Conservation (phyloP, 2,888 invertebrate genomes). For the Philereme transversata region DNA sequence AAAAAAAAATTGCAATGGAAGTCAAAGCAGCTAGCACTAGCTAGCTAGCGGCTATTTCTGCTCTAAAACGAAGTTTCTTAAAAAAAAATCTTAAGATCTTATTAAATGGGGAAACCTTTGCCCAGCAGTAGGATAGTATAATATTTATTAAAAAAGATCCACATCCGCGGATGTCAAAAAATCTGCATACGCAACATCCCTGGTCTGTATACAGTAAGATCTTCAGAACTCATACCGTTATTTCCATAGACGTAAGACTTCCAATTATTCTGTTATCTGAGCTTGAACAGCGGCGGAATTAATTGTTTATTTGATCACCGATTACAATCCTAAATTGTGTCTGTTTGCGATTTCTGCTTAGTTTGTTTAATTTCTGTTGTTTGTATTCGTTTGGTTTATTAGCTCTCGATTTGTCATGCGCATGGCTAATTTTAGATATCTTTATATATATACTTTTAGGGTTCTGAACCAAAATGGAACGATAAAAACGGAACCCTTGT, state of each 20-base stretch:
- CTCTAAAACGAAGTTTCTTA: too few relatives aligned
- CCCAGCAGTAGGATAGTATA: too few relatives aligned
- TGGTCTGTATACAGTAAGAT: not conserved
- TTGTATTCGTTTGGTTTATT: conserved; percentile 18
- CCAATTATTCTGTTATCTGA: conserved; percentile 36
- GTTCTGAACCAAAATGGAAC: too few relatives aligned
- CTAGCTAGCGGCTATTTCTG: too few relatives aligned
- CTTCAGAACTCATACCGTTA: conserved; percentile 7
- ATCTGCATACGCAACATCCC: too few relatives aligned
- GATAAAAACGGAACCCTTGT: too few relatives aligned
- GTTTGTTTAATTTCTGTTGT: conserved; percentile 23
- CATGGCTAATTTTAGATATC: not conserved
- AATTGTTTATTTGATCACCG: conserved; percentile 38
- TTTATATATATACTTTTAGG: not conserved
- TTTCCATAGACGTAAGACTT: conserved; percentile 19
- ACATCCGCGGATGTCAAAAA: not conserved
- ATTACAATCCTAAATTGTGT: conserved; percentile 38
- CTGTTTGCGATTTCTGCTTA: conserved; percentile 27
- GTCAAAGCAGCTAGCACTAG: too few relatives aligned
- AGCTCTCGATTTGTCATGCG: not conserved
- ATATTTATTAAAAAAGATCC: too few relatives aligned
- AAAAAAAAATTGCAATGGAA: too few relatives aligned
- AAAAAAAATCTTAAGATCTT: too few relatives aligned
- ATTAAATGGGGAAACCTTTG: too few relatives aligned
- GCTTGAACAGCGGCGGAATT: conserved; percentile 36